phyloP scores from a whole-genome alignment of 2,113 vertebrate genomes.

The Cryptomyrus ogoouensis region DNA sequence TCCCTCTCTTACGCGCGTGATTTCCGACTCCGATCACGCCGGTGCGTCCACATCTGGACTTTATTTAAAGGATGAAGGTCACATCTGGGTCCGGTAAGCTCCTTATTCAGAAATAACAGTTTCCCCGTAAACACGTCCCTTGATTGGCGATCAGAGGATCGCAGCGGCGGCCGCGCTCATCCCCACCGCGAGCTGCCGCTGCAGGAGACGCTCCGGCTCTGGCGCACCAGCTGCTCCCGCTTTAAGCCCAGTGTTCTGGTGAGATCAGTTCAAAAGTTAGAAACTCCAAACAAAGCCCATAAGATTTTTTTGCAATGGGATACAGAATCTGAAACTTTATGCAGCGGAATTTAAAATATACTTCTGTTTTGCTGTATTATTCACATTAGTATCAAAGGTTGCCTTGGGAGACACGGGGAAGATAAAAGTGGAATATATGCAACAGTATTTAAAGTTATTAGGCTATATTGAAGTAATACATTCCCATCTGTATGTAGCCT shows the following conservation, averaged over 20 bases:
- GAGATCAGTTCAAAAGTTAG: not conserved
- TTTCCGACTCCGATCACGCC: constrained; percentile 24
- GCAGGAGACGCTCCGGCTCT: not conserved
- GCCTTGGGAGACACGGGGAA: not conserved
- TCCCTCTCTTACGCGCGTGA: constrained; percentile 22
- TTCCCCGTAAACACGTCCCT: constrained; percentile 4
- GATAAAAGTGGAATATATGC: not conserved
- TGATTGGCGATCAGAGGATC: constrained; percentile 4
- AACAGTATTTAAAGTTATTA: not conserved
- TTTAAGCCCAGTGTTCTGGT: not conserved
- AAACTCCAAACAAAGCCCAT: not conserved
- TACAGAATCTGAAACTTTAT: not conserved
- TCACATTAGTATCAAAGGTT: not conserved
- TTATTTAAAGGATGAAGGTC: constrained; percentile 25
- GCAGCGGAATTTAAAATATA: not conserved
- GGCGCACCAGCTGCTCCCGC: not conserved
- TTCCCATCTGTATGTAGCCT: not conserved
- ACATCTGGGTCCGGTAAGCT: constrained; percentile 24
- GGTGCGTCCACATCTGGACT: constrained; percentile 23
- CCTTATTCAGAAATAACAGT: constrained; percentile 32
- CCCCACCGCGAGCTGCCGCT: not conserved
- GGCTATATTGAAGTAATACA: not conserved
- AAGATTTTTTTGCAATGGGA: not conserved
- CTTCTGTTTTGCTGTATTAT: not conserved
- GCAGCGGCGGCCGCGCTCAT: constrained; percentile 7